Evolutionary conservation across 2,888 invertebrate species (phyloP), one percentile per base, ranked within the genome.

Genomic region (Spisula solida): DNA sequence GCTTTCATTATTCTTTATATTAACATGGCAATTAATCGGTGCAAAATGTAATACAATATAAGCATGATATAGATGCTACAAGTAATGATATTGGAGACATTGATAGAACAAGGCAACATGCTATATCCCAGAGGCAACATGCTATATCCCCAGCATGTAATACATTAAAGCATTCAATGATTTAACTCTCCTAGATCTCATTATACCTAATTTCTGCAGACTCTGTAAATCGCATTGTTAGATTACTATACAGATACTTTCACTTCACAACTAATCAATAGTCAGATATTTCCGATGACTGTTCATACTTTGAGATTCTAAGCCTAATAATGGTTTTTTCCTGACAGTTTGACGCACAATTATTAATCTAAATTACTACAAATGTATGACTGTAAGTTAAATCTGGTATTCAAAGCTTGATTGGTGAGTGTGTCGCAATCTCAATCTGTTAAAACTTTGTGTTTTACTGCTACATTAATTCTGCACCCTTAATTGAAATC

Each of bases 191-290:
- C 41, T 78, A 81, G 82, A 86, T 90, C 86, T 86, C 88, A 90
- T 90, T 90, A 88, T 86, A 70, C 82, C 83, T 88, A 86, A 90
- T 88, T 88, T 86, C 83, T 83, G 85, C 82, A 88, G 55, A 78
- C 75, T 48, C 51, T 55, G 81, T 90, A 90, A 90, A 90, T 90
- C 90, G 88, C 90, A 90, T 88, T 90, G 88, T 87, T 90, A 81
- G 88, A 88, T 86, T 87, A 90, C 85, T 83, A 82, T 83, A 81
- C 80, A 81, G 86, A 86, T 88, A 88, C 82, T 88, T 86, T 82
- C 79, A 85, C 85, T 78, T 79, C 78, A 79, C 51, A 78, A 82
- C 78, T 84, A 78, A 88, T 88, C 88, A 85, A 85, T 85, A 85
- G 34, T 86, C 41, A n/a, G 66, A 75, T 86, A 82, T 56, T 81